phyloP scores from a whole-genome alignment of 2,888 invertebrate species.

The Pseudococcus jackbeardsleyi region DNA sequence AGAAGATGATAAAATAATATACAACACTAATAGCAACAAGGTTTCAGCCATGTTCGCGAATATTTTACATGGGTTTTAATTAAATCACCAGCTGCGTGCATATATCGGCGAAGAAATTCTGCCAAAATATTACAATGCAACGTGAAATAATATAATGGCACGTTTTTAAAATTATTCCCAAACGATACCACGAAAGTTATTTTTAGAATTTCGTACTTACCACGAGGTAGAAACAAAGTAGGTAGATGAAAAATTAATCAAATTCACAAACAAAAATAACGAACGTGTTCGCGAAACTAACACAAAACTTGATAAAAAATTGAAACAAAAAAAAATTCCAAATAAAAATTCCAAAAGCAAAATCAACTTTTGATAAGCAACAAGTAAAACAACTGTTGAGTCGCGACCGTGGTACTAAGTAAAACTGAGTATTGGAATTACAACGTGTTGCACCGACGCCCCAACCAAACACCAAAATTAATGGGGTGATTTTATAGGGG shows the following conservation, averaged over 20 bases:
- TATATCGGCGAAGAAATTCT: conserved; percentile 2
- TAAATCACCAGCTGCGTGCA: background rate
- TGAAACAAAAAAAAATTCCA: background rate
- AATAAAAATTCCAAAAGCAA: conserved; percentile 12
- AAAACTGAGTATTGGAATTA: conserved; percentile 64
- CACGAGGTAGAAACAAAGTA: conserved; percentile 24
- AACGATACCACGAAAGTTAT: background rate
- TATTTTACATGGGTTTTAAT: conserved; percentile 49
- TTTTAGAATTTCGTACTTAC: conserved; percentile 40
- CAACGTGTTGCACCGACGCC: conserved; percentile 62
- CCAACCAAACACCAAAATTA: conserved; percentile 50
- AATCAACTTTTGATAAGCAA: conserved; percentile 57
- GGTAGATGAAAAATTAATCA: background rate
- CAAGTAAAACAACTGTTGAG: conserved; percentile 63
- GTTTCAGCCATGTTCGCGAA: conserved; percentile 23
- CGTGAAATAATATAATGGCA: conserved; percentile 35
- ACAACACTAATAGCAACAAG: conserved; percentile 47
- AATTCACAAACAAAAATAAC: background rate
- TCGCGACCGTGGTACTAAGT: conserved; percentile 40
- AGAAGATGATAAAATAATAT: conserved; percentile 30
- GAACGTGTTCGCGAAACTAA: background rate
- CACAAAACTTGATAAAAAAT: background rate
- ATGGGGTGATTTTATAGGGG: conserved; percentile 62
- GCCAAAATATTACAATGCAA: conserved; percentile 49
- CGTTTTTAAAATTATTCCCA: conserved; percentile 49